Base-by-base conservation (phyloP, 2,113 vertebrate genomes). In the Syrrhaptes paradoxus region DNA sequence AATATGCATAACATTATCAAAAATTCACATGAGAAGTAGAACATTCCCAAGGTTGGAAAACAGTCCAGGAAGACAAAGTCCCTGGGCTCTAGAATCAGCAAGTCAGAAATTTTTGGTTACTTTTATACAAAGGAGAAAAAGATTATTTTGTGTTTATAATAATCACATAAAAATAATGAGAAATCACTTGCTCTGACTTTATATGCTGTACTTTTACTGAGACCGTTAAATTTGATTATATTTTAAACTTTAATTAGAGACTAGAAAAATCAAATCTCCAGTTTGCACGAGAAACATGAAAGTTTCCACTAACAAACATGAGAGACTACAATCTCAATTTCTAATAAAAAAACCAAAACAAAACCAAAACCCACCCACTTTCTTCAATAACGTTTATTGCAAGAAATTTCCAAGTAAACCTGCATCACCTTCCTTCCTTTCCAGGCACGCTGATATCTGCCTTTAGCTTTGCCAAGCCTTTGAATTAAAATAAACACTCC, bases 401-500 rank as follows among this genome's bases (percentile, higher is more conserved):
- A 82, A 82, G 34, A 78, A 55, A 85, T 52, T 91, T 80, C 52
- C 51, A 77, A 93, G 20, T 21, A 55, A 89, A 51, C 74, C 29
- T 62, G 32, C 36, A 89, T 48, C 18, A 51, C 34, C 4, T 71
- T 66, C 52, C 55, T 49, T 57, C 78, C 49, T 59, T 95, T 63
- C 32, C 55, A 94, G 75, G 55, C 7, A 2, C 12, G 26, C 63
- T 43, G 73, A 38, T 43, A 85, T 43, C 29, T 71, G 32, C 59
- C 45, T 32, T 63, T 31, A 63, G 41, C 62, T 91, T 81, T 84
- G 91, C 86, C 91, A 93, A 85, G 57, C 2, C 78, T 93, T 79
- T 79, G 67, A 91, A 79, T 76, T 49, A 66, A 96, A 95, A 85
- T 87, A 87, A 86, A 62, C 38, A 73, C 67, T 9, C 78, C 45